Evolutionary conservation across 35 echinoderm and acorn worm genomes (phyloP).

Genomic region (Ophiothrix spiculata): DNA sequence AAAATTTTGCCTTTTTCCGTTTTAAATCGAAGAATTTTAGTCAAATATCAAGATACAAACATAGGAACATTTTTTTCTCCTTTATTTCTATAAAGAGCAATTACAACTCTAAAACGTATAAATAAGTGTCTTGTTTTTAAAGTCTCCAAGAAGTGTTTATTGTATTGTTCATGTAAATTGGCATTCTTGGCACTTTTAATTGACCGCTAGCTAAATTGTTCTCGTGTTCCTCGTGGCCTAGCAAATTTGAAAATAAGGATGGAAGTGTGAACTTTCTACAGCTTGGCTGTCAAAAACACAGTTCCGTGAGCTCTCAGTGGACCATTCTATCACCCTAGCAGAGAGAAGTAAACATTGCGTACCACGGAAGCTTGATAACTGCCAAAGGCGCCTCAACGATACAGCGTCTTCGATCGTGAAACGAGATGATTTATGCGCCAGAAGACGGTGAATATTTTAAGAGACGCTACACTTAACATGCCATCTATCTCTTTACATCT

Average conservation of each 20-base stretch:
- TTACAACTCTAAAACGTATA: background rate
- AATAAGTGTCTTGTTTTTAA: background rate
- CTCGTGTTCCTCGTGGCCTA: slow-evolving; percentile 6
- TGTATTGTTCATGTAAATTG: background rate
- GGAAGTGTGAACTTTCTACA: background rate
- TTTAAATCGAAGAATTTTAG: background rate
- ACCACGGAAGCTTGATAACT: background rate
- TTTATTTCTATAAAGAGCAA: background rate
- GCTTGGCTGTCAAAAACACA: background rate
- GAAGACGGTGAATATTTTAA: background rate
- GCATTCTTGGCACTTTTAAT: background rate
- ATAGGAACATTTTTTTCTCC: background rate
- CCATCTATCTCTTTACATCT: background rate
- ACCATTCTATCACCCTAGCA: background rate
- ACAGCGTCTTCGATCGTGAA: background rate
- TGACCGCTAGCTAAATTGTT: slow-evolving; percentile 12
- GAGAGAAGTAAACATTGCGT: slow-evolving; percentile 1
- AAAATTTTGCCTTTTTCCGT: background rate
- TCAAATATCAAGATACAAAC: background rate
- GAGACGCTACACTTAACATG: background rate
- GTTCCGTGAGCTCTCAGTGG: background rate
- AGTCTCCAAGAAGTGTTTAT: background rate
- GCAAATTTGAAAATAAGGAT: slow-evolving; percentile 13
- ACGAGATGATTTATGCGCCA: background rate
- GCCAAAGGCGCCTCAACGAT: too few species aligned